Conservation (phyloP, 2,888 invertebrate genomes). For the Tricholauxania praeusta region DNA sequence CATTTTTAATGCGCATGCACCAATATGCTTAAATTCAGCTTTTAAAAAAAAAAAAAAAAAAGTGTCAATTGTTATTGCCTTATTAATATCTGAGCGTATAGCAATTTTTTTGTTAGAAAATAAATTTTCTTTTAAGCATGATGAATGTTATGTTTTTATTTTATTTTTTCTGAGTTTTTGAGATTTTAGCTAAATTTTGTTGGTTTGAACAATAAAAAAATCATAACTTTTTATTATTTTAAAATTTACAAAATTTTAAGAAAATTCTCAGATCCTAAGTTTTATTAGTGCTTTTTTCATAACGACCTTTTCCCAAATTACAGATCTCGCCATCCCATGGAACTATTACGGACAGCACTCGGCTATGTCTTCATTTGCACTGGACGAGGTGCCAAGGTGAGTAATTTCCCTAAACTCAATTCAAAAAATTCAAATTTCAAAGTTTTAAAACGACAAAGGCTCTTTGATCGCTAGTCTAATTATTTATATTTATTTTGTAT, state of each 20-base stretch:
- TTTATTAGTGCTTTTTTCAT: too few relatives aligned
- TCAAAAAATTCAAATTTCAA: not conserved
- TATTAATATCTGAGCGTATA: not conserved
- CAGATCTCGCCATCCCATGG: conserved; percentile 67
- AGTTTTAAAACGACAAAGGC: too few relatives aligned
- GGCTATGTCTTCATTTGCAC: conserved; percentile 63
- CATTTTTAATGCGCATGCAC: too few relatives aligned
- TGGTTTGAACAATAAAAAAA: not conserved
- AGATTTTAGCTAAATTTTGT: not conserved
- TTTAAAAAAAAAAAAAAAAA: too few relatives aligned
- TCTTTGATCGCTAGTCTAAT: too few relatives aligned
- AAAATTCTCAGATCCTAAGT: too few relatives aligned
- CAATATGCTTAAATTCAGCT: too few relatives aligned
- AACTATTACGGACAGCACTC: conserved; percentile 64
- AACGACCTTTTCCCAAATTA: conserved; percentile 43
- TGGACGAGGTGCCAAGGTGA: conserved; percentile 65
- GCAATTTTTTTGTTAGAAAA: conserved; percentile 1
- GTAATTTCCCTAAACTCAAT: conserved; percentile 30
- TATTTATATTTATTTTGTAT: too few relatives aligned
- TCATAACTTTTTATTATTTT: too few relatives aligned
- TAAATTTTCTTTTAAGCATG: not conserved
- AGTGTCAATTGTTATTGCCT: not conserved
- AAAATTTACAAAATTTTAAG: too few relatives aligned
- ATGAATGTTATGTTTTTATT: not conserved
- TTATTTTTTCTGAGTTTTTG: not conserved